These are phyloP conservation scores for Macquaria australasica DNA, from an alignment of 2,113 vertebrate genomes.

Conservation along the genomic window DNA sequence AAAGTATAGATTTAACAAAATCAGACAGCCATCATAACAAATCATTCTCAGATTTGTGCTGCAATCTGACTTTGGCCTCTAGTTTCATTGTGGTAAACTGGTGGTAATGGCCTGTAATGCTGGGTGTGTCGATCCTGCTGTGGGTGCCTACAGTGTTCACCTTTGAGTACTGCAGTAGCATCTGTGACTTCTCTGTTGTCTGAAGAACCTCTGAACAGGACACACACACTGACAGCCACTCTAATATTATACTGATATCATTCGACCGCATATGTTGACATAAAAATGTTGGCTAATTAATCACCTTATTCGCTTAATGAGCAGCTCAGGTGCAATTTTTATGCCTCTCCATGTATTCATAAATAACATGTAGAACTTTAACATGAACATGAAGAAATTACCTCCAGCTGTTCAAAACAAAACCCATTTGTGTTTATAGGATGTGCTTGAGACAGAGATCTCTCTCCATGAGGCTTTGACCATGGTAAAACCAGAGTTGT, in stretches of 20 bases:
- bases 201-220: too few relatives aligned
- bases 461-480: constrained; percentile 76
- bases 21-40: neutral
- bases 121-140: neutral
- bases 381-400: neutral
- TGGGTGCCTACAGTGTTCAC: neutral
- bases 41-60: neutral
- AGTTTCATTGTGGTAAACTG: neutral
- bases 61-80: neutral
- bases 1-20: neutral
- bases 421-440: constrained; percentile 67
- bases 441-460: constrained; percentile 74
- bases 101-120: neutral
- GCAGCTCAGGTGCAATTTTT: neutral
- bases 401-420: constrained; percentile 5
- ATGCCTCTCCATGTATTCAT: neutral
- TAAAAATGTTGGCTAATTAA: neutral
- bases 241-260: neutral
- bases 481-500: constrained; percentile 67
- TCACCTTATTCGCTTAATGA: neutral
- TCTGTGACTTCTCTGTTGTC: neutral
- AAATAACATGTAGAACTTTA: neutral
- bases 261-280: too few relatives aligned
- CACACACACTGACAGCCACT: neutral
- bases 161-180: neutral